Evolutionary conservation across 2,797 vertebrate species (phyloP), one percentile per base, ranked within the genome.

Genomic region (Alcedo quadribrachys): DNA sequence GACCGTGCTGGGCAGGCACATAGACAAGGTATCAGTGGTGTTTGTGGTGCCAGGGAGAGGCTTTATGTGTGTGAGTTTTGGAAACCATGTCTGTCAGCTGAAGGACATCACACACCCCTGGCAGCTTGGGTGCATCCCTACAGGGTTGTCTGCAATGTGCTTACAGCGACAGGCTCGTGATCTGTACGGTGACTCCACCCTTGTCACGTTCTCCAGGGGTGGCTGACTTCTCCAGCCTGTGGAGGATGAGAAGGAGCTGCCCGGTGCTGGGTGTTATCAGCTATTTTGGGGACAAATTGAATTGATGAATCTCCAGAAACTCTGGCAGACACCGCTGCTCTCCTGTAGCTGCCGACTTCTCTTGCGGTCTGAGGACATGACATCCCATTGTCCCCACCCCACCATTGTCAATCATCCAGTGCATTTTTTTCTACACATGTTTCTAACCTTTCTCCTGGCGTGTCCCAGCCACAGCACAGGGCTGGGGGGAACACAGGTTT

Each of bases 401-500:
- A 42, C 51, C 51, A n/a, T 40, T 42, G 25, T 51, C 53, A 24
- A 4, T 5, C 2, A 21, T 13, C 40, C 33, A 13, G 1, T 3
- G 73, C 6, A 1, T 4, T 50, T 43, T 53, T 66, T 4, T 12
- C 25, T 40, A 27, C 16, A 19, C 28, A 11, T 53, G 17, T 17
- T 53, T n/a, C 51, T 53, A 30, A 19, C 46, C 22, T 58, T 14
- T 19, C 12, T 30, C 62, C 61, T 25, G 24, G 27, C 11, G 73
- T 28, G 54, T 60, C 19, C 8, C 65, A 25, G 88, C 83, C 48
- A 78, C 46, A 18, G 66, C 18, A 3, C 48, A 37, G 32, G 84
- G 45, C 55, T 61, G 80, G 73, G 70, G 51, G 51, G 70, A 91
- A 93, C 80, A 89, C 88, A 81, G 95, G 86, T 95, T 92, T 82